phyloP scores from a whole-genome alignment of 2,888 invertebrate genomes.

The Hemaris fuciformis region DNA sequence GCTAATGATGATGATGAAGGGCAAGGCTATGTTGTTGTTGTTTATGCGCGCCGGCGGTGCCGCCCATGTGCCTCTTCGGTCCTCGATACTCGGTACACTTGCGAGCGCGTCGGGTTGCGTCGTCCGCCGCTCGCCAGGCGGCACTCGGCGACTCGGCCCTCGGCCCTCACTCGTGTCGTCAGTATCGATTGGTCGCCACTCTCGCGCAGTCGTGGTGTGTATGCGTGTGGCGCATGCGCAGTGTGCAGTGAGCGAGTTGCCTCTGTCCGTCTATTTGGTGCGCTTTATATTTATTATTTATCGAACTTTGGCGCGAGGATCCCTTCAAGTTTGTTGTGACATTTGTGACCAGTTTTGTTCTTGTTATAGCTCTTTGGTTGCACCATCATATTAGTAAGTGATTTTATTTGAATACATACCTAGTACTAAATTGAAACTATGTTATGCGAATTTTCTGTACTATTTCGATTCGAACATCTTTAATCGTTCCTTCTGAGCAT shows the following conservation, averaged over 20 bases:
- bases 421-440: no score
- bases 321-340: not conserved
- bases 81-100: no score
- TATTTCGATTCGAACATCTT: no score
- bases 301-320: not conserved
- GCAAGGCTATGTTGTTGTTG: no score
- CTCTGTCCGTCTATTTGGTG: not conserved
- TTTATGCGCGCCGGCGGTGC: no score
- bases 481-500: no score
- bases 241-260: not conserved
- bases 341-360: not conserved
- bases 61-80: no score
- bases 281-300: conserved; percentile 2
- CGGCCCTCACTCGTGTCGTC: not conserved
- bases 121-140: not conserved
- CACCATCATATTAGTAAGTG: not conserved
- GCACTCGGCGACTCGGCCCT: not conserved
- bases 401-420: no score
- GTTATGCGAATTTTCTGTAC: no score
- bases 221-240: not conserved
- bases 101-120: not conserved
- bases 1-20: no score
- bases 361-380: not conserved
- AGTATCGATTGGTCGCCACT: not conserved
- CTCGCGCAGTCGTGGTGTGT: not conserved